A percentile compares a stretch with the other conserved stretches of the same genome.
These are phyloP conservation scores for Vanacampus margaritifer DNA, from an alignment of 2,113 vertebrate species.

Conservation along the genomic window DNA sequence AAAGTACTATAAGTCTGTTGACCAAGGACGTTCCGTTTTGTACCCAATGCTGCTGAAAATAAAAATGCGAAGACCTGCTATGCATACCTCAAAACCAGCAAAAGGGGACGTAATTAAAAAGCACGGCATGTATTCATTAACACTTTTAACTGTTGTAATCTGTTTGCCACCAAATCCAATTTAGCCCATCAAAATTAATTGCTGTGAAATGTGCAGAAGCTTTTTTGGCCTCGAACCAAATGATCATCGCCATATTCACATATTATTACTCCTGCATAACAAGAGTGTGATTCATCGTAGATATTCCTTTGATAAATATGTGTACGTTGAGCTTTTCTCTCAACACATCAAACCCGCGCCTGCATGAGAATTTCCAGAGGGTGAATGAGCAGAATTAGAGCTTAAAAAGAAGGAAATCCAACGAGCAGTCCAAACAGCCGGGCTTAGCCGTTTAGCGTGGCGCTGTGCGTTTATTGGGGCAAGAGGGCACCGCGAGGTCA, in stretches of 20 bases:
- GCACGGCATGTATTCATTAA: neutral
- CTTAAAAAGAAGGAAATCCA: constrained; percentile 3
- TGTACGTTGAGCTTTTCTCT: neutral
- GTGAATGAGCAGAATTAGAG: neutral
- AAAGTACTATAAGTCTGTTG: too few relatives aligned
- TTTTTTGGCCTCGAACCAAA: neutral
- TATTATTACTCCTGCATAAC: neutral
- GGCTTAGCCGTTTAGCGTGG: neutral
- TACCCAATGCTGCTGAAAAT: neutral
- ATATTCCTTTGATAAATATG: neutral
- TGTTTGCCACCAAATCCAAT: constrained; percentile 2
- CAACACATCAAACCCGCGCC: neutral
- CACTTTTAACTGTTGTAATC: neutral
- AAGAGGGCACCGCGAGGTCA: neutral
- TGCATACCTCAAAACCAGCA: neutral
- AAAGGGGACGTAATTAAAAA: neutral
- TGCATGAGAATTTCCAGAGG: neutral
- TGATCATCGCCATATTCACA: neutral
- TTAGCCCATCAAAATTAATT: neutral
- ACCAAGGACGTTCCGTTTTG: neutral
- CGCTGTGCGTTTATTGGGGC: neutral
- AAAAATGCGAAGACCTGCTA: neutral
- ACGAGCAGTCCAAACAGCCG: neutral
- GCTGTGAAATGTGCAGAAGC: neutral
- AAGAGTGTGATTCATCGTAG: neutral